Conservation (phyloP, 1,140 invertebrate genomes). For the Cyphomyrmex costatus region DNA sequence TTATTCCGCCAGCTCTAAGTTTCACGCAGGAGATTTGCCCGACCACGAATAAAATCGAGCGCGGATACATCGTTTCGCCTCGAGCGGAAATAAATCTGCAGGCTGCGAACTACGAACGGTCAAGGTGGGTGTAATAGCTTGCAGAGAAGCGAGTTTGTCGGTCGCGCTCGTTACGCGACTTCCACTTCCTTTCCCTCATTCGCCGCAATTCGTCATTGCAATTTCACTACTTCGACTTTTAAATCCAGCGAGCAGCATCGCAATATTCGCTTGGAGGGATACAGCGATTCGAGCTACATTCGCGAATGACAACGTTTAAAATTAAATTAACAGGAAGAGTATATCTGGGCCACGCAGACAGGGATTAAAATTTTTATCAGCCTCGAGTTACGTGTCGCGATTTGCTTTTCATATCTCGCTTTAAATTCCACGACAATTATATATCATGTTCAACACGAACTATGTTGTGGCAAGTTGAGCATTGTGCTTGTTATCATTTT, state of each 20-base stretch:
- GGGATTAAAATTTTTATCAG: conserved; percentile 55
- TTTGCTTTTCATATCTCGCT: conserved; percentile 43
- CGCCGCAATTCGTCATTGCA: conserved; percentile 38
- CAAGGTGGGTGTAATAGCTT: conserved; percentile 25
- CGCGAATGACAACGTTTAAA: conserved; percentile 40
- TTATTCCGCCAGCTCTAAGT: conserved; percentile 45
- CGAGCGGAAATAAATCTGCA: conserved; percentile 57
- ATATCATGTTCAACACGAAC: not conserved
- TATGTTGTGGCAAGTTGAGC: conserved; percentile 16
- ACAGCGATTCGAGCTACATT: conserved; percentile 24
- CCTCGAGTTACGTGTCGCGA: conserved; percentile 41
- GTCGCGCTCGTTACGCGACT: conserved; percentile 33
- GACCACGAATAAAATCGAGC: conserved; percentile 55
- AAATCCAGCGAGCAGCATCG: conserved; percentile 17
- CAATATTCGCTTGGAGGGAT: conserved; percentile 8
- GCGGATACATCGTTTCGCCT: conserved; percentile 19
- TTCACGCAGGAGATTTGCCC: conserved; percentile 62
- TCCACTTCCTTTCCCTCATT: conserved; percentile 25
- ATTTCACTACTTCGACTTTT: conserved; percentile 47
- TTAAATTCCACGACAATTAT: conserved; percentile 54
- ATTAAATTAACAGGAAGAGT: conserved; percentile 52
- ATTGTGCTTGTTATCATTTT: conserved; percentile 16
- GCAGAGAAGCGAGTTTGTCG: not conserved
- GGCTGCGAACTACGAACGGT: conserved; percentile 39
- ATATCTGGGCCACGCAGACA: not conserved